Conservation (phyloP, 2,113 vertebrate species). For the Oreochromis niloticus region DNA sequence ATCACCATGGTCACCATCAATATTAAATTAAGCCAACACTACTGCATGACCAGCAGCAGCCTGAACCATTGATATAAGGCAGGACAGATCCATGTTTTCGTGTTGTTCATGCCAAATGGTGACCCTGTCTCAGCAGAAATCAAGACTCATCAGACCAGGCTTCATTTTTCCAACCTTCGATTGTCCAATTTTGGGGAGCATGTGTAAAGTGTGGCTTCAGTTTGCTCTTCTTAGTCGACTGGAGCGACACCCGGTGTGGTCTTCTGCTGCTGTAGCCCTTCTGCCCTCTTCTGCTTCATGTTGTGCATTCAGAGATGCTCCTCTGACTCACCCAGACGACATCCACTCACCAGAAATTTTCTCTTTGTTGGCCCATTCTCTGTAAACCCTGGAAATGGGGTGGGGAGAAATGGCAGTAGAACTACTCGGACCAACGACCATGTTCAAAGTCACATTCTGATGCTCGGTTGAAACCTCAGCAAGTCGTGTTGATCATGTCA, state of each 20-base stretch:
- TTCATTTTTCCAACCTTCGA: not conserved
- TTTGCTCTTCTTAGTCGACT: fast-evolving
- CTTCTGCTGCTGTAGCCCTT: not conserved
- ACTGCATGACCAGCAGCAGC: not conserved
- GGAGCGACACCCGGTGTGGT: not conserved
- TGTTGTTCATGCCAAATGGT: not conserved
- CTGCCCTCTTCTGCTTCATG: not conserved
- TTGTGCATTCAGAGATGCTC: not conserved
- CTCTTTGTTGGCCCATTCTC: not conserved
- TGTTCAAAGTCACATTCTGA: not conserved
- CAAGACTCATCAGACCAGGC: not conserved
- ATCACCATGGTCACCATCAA: not conserved
- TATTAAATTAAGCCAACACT: not conserved
- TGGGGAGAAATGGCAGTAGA: not conserved
- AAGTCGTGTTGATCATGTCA: not conserved
- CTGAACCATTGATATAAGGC: not conserved
- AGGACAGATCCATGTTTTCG: not conserved
- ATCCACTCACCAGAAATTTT: not conserved
- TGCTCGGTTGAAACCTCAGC: not conserved
- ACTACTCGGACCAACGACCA: not conserved
- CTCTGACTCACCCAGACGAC: not conserved
- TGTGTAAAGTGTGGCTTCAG: fast-evolving
- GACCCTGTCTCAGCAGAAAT: not conserved
- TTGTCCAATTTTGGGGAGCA: not conserved
- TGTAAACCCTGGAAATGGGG: not conserved